A percentile compares a stretch with the other conserved stretches of the same genome.
Conservation (phyloP, 1,140 invertebrate species). For the Anoplophora glabripennis region DNA sequence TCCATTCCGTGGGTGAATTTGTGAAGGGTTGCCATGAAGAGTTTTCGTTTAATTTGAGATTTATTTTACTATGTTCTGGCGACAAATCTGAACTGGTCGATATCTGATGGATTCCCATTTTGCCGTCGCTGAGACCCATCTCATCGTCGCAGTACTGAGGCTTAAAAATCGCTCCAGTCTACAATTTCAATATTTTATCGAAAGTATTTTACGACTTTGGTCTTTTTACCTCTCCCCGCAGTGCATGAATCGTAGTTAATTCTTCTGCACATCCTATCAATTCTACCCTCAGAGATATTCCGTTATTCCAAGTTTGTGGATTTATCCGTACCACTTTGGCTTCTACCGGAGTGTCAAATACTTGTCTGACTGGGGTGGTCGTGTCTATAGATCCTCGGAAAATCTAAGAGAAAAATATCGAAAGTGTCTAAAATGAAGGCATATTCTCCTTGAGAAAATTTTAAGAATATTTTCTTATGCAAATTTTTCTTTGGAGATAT, state of each 20-base stretch:
- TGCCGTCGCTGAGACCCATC: constrained; percentile 62
- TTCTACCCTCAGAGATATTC: constrained; percentile 70
- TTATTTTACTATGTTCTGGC: constrained; percentile 38
- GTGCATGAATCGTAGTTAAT: constrained; percentile 31
- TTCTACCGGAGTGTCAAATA: constrained; percentile 68
- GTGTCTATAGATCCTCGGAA: constrained; percentile 64
- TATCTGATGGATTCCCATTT: constrained; percentile 58
- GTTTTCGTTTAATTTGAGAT: constrained; percentile 51
- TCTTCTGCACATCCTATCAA: constrained; percentile 66
- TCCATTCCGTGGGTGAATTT: constrained; percentile 62
- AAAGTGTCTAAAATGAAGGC: too few species aligned
- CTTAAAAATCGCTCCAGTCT: too few species aligned
- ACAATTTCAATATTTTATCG: neutral
- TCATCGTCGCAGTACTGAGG: constrained; percentile 55
- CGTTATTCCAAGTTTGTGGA: constrained; percentile 73
- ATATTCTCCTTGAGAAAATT: too few species aligned
- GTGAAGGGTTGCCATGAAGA: constrained; percentile 60
- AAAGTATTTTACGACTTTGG: neutral
- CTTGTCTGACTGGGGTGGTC: constrained; percentile 57
- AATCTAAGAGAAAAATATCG: constrained; percentile 25
- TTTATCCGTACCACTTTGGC: constrained; percentile 67
- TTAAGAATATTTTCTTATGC: too few species aligned
- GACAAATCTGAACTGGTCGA: constrained; percentile 46
- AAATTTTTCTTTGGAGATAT: too few species aligned
- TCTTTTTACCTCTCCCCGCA: constrained; percentile 4